Conservation (phyloP, 2,113 vertebrate species). For the Hydropotes inermis region DNA sequence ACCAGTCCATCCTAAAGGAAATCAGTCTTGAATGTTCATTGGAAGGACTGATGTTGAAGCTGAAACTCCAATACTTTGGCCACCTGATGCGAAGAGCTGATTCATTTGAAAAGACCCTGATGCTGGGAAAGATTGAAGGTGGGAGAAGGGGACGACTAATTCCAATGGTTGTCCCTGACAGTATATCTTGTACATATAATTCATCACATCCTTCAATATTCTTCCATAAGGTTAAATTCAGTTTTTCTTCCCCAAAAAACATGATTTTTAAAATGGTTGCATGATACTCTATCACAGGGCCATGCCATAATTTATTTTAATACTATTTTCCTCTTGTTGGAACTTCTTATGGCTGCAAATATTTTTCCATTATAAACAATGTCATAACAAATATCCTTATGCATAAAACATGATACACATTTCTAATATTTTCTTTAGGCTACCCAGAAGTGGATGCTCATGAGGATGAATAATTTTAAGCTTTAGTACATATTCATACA, state of each 20-base stretch:
- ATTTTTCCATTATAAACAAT: conserved; percentile 10
- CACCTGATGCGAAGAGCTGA: neutral
- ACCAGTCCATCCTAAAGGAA: neutral
- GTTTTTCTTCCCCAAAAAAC: neutral
- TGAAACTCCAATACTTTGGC: neutral
- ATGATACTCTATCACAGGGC: neutral
- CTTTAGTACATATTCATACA: neutral
- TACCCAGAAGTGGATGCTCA: neutral
- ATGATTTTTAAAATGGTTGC: neutral
- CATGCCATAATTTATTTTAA: neutral
- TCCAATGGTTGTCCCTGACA: neutral
- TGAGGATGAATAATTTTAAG: neutral
- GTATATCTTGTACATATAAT: neutral
- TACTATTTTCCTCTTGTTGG: neutral
- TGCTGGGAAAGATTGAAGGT: neutral
- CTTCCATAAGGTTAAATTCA: neutral
- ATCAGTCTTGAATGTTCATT: neutral
- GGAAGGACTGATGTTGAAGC: neutral
- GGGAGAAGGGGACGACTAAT: neutral
- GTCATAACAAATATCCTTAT: neutral
- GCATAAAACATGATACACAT: neutral
- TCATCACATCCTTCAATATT: neutral
- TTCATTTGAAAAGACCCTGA: neutral
- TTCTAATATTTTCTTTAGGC: neutral
- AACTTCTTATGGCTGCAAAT: neutral